Percentiles rank a stretch among this genome's conserved stretches.
Evolutionary conservation across 2,113 vertebrate genomes (phyloP).

Genomic region (Pristiophorus japonicus): DNA sequence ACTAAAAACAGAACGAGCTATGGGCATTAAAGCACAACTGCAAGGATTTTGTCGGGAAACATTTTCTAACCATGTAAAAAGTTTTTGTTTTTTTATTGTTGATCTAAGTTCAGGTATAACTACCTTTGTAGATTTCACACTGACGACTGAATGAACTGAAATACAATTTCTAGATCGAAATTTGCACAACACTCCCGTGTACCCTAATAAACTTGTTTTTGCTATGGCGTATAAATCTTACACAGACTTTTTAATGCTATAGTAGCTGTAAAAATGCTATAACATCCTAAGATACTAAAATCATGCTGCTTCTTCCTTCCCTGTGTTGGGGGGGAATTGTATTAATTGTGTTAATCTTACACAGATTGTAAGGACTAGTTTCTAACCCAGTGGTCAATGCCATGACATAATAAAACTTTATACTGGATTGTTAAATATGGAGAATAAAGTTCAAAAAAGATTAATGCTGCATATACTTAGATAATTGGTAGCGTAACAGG

Average conservation of each 20-base stretch:
- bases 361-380: not conserved
- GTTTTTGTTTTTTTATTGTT: conserved; percentile 21
- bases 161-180: not conserved
- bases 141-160: not conserved
- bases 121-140: too few species aligned
- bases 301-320: not conserved
- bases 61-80: not conserved
- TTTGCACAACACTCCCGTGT: not conserved
- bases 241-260: not conserved
- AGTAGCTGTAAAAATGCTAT: not conserved
- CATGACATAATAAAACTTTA: not conserved
- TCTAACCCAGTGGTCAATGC: not conserved
- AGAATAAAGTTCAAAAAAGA: not conserved
- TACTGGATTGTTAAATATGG: not conserved
- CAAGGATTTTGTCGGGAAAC: conserved; percentile 42
- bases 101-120: not conserved
- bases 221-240: not conserved
- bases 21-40: conserved; percentile 22
- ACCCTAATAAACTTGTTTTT: not conserved
- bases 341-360: not conserved
- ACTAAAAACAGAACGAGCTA: not conserved
- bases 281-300: not conserved
- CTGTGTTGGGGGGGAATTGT: not conserved
- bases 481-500: not conserved
- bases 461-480: not conserved